Percentiles rank a stretch among this genome's conserved stretches.
Evolutionary conservation across 2,113 vertebrate genomes (phyloP).

Genomic region (Siphamia tubifer): DNA sequence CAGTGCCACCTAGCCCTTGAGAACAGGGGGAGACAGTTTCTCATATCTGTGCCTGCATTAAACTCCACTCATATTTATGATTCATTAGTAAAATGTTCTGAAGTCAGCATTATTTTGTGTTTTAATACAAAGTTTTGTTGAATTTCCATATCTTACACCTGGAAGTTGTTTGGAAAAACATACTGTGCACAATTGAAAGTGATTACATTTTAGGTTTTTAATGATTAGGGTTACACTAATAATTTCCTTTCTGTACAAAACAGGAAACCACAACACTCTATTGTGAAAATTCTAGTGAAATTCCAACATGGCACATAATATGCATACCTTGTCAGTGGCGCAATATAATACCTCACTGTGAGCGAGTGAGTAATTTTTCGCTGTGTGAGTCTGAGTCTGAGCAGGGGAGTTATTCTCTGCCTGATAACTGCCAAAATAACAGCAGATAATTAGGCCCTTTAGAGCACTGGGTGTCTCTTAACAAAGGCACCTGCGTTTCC

Average conservation of each 20-base stretch:
- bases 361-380: conserved; percentile 77
- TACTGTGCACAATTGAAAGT: conserved; percentile 15
- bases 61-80: conserved; percentile 26
- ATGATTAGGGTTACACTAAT: conserved; percentile 33
- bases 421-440: conserved; percentile 85
- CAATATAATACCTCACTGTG: conserved; percentile 74
- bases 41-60: conserved; percentile 41
- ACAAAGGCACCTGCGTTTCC: conserved; percentile 86
- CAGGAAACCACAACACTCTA: conserved; percentile 32
- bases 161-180: conserved; percentile 42
- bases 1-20: conserved; percentile 76
- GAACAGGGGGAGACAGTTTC: conserved; percentile 11
- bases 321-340: conserved; percentile 74
- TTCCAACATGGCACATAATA: conserved; percentile 72
- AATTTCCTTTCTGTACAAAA: conserved; percentile 46
- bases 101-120: conserved; percentile 14
- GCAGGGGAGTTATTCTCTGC: conserved; percentile 77
- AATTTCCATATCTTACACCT: conserved; percentile 14
- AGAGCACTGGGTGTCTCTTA: conserved; percentile 81
- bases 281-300: conserved; percentile 58
- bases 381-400: conserved; percentile 76
- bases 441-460: conserved; percentile 85
- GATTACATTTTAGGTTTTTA: conserved; percentile 5
- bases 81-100: background rate
- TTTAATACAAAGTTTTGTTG: conserved; percentile 19